A percentile compares a stretch with the other conserved stretches of the same genome.
Conservation (phyloP, 2,113 vertebrate genomes). For the Oncorhynchus kisutch region DNA sequence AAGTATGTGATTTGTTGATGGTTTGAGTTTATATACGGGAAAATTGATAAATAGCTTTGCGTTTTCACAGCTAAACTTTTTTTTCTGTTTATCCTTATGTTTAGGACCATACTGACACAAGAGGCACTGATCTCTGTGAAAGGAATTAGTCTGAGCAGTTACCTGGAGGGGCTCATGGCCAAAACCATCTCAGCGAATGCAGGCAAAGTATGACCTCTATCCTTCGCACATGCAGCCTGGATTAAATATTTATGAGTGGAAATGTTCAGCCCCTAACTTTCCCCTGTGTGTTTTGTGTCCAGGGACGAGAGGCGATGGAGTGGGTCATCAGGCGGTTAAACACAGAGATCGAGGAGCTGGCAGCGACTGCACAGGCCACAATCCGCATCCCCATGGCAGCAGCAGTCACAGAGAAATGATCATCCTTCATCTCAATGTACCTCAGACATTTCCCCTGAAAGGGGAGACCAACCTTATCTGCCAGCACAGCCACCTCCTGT, state of each 20-base stretch:
- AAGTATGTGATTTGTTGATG: constrained; percentile 70
- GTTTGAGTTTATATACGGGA: background rate
- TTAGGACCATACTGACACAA: constrained; percentile 90
- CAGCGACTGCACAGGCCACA: constrained; percentile 85
- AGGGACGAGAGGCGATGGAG: constrained; percentile 97
- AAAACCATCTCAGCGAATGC: constrained; percentile 93
- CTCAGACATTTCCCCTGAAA: constrained; percentile 24
- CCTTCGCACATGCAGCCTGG: background rate
- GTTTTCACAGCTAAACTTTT: constrained; percentile 40
- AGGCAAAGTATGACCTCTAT: constrained; percentile 77
- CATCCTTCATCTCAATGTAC: constrained; percentile 44
- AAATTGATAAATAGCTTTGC: constrained; percentile 29
- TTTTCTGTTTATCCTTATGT: constrained; percentile 1
- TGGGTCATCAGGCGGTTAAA: constrained; percentile 95
- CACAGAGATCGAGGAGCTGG: constrained; percentile 88
- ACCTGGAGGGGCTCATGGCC: constrained; percentile 94
- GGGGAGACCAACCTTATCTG: constrained; percentile 18
- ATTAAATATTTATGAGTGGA: background rate
- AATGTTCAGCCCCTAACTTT: background rate
- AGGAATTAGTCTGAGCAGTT: constrained; percentile 93
- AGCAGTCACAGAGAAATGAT: constrained; percentile 85
- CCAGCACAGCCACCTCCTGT: constrained; percentile 44
- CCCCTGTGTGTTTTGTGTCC: constrained; percentile 2
- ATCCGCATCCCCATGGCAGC: constrained; percentile 88
- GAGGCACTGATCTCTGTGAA: constrained; percentile 97